Conservation (phyloP, 2,888 invertebrate genomes). For the Tetrapedia diversipes region DNA sequence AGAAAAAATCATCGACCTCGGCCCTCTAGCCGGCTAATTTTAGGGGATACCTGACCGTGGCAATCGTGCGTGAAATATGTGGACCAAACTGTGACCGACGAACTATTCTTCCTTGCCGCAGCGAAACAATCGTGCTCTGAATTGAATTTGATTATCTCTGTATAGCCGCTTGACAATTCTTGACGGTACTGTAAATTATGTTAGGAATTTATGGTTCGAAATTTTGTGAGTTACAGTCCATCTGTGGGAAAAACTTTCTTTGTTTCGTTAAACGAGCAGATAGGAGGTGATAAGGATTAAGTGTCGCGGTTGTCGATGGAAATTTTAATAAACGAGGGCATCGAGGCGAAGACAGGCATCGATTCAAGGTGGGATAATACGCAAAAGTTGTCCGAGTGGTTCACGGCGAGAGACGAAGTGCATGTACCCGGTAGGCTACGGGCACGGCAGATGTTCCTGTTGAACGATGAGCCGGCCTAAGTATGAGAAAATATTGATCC, state of each 20-base stretch:
- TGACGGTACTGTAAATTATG: background rate
- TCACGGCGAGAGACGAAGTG: slow-evolving; percentile 76
- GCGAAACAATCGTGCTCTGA: slow-evolving; percentile 2
- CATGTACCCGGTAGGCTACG: slow-evolving; percentile 70
- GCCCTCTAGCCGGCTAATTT: slow-evolving; percentile 55
- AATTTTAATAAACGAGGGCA: background rate
- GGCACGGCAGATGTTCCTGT: slow-evolving; percentile 80
- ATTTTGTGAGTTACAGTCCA: background rate
- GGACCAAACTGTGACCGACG: slow-evolving; percentile 20
- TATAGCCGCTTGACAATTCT: background rate
- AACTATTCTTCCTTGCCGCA: background rate
- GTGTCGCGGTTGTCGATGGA: background rate
- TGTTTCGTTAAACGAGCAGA: too few species aligned
- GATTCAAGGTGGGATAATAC: slow-evolving; percentile 65
- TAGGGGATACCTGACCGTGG: slow-evolving; percentile 46
- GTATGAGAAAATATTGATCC: slow-evolving; percentile 77
- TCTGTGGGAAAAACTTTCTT: background rate
- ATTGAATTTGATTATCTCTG: slow-evolving; percentile 1
- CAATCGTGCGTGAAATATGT: slow-evolving; percentile 40
- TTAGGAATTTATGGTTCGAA: background rate
- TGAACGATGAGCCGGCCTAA: slow-evolving; percentile 68
- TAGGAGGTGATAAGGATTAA: background rate
- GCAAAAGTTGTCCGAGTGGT: slow-evolving; percentile 72
- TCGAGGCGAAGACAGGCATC: slow-evolving; percentile 52
- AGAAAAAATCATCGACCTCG: slow-evolving; percentile 44